A percentile compares a stretch with the other conserved stretches of the same genome.
Evolutionary conservation across 2,113 vertebrate genomes (phyloP).

Genomic region (Hylia prasina): DNA sequence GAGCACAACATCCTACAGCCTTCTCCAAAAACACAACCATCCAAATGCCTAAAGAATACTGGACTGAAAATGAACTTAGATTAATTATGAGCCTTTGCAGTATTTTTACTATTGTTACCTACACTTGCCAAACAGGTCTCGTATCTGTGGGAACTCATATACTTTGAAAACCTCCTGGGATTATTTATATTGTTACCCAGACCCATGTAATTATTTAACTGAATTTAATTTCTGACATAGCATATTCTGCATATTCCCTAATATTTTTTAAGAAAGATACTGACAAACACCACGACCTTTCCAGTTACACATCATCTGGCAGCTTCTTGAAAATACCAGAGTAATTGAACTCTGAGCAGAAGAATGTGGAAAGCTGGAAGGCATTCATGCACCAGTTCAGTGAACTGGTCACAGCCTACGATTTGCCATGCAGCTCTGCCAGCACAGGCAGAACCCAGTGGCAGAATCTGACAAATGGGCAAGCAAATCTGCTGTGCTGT

Average conservation of each 20-base stretch:
- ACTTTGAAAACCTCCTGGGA: background rate
- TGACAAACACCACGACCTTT: background rate
- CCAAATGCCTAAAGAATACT: background rate
- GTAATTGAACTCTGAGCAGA: background rate
- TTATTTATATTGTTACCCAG: background rate
- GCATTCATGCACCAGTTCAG: background rate
- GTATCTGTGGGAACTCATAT: background rate
- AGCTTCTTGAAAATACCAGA: background rate
- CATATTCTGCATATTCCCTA: background rate
- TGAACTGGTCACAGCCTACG: background rate
- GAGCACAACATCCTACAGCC: background rate
- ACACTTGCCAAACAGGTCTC: background rate
- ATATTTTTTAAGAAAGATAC: background rate
- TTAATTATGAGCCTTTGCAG: background rate
- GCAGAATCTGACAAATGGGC: slow-evolving; percentile 29
- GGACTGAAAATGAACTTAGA: background rate
- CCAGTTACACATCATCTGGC: background rate
- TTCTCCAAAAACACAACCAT: background rate
- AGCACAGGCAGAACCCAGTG: background rate
- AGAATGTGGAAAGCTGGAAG: background rate
- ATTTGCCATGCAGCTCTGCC: background rate
- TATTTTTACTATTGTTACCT: background rate
- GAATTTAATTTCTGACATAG: background rate
- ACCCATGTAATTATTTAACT: background rate
- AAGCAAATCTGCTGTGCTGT: background rate